Evolutionary conservation across 2,888 invertebrate genomes (phyloP), one percentile per base, ranked within the genome.

Genomic region (Urechis unicinctus): DNA sequence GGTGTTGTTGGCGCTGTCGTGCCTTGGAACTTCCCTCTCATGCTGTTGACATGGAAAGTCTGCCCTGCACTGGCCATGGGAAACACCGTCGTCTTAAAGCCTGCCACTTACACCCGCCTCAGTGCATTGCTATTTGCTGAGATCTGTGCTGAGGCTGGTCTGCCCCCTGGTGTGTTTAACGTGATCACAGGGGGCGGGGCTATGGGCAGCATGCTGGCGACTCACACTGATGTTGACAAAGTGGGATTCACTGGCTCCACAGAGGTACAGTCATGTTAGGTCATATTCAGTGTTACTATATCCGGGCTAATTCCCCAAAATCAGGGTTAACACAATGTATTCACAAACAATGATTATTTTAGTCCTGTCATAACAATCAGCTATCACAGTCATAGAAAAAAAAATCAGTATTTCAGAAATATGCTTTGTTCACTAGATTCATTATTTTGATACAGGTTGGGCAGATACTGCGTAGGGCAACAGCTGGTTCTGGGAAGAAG

Each of bases 1-100:
- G 81, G 80, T 60, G 74, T 80, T 26, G 76, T 79, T 30, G 79
- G 77, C 26, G 77, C 71, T 4, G 75, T 79, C 49, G 77, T 80
- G 2, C 78, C 80, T 1, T 78, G 80, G 71, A 76, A 77, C 55
- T 80, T 78, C 59, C 79, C 81, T 2, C 68, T 83, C 50, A 75
- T 80, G 69, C 63, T 79, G 51, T 69, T 83, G 57, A 80, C 80
- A 2, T 77, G 79, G 72, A 73, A 79, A 60, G 67, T 82, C 17
- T 80, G 78, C 48, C 80, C 82, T 31, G 80, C 81, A 25, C 66
- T 83, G 53, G 82, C 82, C 24, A 78, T 79, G 68, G 82, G 82
- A 24, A 80, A 80, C 67, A 77, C 78, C 36, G 75, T 82, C 21
- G 69, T 81, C 17, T 66, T 82, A n/a, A 78, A 80, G 60, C 78